A percentile compares a stretch with the other conserved stretches of the same genome.
Conservation (phyloP, 2,113 vertebrate species). For the Poeciliopsis prolifica region DNA sequence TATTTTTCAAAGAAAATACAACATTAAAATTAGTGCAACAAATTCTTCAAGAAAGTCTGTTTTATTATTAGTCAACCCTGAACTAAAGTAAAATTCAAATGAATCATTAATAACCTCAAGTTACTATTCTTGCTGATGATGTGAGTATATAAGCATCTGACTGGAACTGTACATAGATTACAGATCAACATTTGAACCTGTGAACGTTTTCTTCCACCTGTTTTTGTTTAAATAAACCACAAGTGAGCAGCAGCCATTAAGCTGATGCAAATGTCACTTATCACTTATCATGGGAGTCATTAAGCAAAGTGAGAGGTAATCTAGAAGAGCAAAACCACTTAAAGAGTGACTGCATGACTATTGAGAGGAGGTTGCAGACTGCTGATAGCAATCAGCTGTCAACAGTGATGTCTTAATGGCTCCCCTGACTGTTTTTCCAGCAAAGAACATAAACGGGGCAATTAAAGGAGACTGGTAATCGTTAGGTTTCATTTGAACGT, state of each 20-base stretch:
- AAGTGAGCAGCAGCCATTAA: conserved; percentile 55
- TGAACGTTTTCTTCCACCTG: conserved; percentile 20
- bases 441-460: conserved; percentile 27
- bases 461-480: conserved; percentile 39
- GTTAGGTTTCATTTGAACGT: conserved; percentile 22
- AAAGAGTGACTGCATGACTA: conserved; percentile 50
- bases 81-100: not conserved
- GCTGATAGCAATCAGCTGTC: conserved; percentile 64
- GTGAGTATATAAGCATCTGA: not conserved
- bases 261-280: conserved; percentile 64
- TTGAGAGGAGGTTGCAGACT: conserved; percentile 36
- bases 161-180: not conserved
- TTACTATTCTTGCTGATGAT: not conserved
- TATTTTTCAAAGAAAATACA: not conserved
- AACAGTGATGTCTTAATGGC: conserved; percentile 47
- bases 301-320: conserved; percentile 53
- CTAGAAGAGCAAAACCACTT: conserved; percentile 60
- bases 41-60: not conserved
- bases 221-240: conserved; percentile 53
- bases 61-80: too few relatives aligned
- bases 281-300: conserved; percentile 45
- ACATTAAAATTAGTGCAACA: not conserved
- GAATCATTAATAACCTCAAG: not conserved
- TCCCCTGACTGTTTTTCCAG: conserved; percentile 49
- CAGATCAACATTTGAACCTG: conserved; percentile 26